Evolutionary conservation across 2,888 invertebrate species (phyloP).

Genomic region (Temnothorax rugatulus): DNA sequence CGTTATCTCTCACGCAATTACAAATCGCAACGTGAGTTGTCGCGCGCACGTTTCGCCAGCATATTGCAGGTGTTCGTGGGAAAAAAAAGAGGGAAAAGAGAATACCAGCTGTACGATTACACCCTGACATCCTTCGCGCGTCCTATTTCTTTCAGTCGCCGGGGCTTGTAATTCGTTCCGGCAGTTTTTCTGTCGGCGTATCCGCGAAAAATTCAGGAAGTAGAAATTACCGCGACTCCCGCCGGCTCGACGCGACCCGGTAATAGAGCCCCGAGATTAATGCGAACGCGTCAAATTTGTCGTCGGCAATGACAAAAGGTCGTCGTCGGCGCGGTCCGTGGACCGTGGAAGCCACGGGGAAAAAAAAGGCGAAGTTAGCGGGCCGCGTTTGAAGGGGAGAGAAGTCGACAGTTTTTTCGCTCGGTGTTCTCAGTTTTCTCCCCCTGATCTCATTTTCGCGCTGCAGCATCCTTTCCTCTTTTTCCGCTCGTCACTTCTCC

Average conservation of each 20-base stretch:
- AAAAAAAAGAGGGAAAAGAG: neutral
- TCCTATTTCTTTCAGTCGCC: constrained; percentile 43
- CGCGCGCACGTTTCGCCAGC: constrained; percentile 19
- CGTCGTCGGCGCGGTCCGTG: constrained; percentile 55
- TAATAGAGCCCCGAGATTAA: constrained; percentile 79
- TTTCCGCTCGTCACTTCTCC: neutral
- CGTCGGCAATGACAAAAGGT: constrained; percentile 76
- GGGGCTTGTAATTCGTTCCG: constrained; percentile 51
- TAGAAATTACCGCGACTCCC: constrained; percentile 63
- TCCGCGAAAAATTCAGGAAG: constrained; percentile 60
- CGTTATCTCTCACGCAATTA: constrained; percentile 27
- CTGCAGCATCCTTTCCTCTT: constrained; percentile 9
- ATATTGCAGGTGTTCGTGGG: constrained; percentile 31
- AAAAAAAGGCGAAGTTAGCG: constrained; percentile 25
- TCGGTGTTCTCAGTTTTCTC: constrained; percentile 39
- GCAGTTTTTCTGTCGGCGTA: constrained; percentile 51
- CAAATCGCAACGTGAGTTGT: constrained; percentile 31
- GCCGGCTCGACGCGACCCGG: constrained; percentile 54
- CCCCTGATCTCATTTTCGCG: constrained; percentile 44
- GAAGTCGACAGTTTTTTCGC: constrained; percentile 63
- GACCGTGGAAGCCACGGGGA: constrained; percentile 4
- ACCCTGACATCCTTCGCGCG: constrained; percentile 39
- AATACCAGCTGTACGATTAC: constrained; percentile 45
- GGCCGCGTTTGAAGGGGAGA: constrained; percentile 44
- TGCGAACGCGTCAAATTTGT: constrained; percentile 79